Evolutionary conservation across 2,797 vertebrate species (phyloP), one percentile per base, ranked within the genome.

Genomic region (Sylvia borin): DNA sequence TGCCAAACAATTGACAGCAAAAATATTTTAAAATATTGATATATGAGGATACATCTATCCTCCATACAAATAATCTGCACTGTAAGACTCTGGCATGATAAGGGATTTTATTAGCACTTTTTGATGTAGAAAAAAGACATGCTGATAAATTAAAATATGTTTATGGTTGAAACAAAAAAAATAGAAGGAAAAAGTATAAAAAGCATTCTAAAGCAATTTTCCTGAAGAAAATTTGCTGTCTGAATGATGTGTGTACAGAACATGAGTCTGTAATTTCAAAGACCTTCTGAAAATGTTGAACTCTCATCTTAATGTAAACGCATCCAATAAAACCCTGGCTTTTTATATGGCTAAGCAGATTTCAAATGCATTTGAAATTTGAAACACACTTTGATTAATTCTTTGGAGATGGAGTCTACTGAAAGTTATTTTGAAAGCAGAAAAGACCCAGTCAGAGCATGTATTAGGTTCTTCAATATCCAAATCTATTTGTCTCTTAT

Each of bases 321-420:
- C 15, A 78, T 50, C 38, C 72, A 90, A 58, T 73, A 78, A 85
- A 85, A 15, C 6, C 4, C 8, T 53, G 8, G 14, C 5, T 66
- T 85, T 92, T 78, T 73, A 54, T 40, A 70, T 65, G 10, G 32
- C 21, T 78, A 76, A 90, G 61, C 43, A 88, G 65, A 71, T 95
- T 95, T 85, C 55, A 91, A 90, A 94, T n/a, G 9, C 32, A 53
- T 87, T 88, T 85, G 50, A 81, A 91, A 93, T 74, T 71, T 88
- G 47, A 88, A 92, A 60, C 31, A 76, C 7, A 85, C 11, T 74
- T 85, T 77, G 38, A 81, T 78, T 75, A 84, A 38, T 83, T 71
- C 22, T 51, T 92, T 88, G 79, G n/a, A 86, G 27, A 70, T 32
- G 6, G 14, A 75, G 27, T 51, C 34, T 85, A 60, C 16, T 1